Conservation (phyloP, 2,113 vertebrate genomes). For the Salvelinus fontinalis region DNA sequence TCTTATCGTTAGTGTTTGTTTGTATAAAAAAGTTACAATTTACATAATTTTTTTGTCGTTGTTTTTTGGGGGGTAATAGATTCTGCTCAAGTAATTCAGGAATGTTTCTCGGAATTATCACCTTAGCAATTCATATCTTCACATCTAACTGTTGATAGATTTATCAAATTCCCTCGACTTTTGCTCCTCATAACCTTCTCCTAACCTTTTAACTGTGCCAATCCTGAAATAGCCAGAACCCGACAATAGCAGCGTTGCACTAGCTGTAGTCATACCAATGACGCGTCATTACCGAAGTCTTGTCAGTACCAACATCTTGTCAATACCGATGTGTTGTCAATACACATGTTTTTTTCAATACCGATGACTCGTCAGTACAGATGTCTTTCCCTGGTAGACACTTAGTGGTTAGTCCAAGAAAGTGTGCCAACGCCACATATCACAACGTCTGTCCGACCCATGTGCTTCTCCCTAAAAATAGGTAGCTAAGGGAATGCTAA, state of each 20-base stretch:
- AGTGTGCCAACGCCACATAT: constrained; percentile 27
- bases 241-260: constrained; percentile 56
- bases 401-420: constrained; percentile 1
- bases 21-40: constrained; percentile 9
- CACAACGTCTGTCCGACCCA: constrained; percentile 18
- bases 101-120: constrained; percentile 32
- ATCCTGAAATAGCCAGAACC: constrained; percentile 52
- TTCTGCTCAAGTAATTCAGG: constrained; percentile 38
- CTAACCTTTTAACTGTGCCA: constrained; percentile 63
- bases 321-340: too few species aligned
- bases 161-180: constrained; percentile 1
- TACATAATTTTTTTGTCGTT: neutral
- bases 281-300: neutral
- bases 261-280: constrained; percentile 42
- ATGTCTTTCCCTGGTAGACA: constrained; percentile 23
- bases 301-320: too few species aligned
- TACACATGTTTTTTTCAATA: too few species aligned
- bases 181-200: constrained; percentile 26
- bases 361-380: too few species aligned
- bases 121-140: constrained; percentile 27
- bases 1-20: constrained; percentile 36
- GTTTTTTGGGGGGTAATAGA: constrained; percentile 1
- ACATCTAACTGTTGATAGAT: constrained; percentile 16
- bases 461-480: constrained; percentile 3
- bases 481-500: constrained; percentile 37